These are phyloP conservation scores for Caenorhabditis imperialis DNA, from an alignment of 2,888 invertebrate genomes.

Conservation along the genomic window DNA sequence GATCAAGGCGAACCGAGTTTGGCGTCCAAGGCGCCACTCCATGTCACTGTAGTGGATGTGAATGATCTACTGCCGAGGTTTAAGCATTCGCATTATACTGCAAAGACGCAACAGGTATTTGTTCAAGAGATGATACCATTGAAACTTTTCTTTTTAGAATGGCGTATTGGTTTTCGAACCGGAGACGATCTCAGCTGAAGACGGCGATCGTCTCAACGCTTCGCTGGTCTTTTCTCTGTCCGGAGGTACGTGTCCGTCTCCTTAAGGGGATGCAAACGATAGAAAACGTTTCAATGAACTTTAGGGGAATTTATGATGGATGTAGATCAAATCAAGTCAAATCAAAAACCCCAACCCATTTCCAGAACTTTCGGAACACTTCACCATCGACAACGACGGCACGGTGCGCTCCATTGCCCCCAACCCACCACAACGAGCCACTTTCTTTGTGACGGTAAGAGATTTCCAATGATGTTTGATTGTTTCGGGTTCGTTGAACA, in stretches of 20 bases:
- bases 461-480: too few species aligned
- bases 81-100: conserved; percentile 65
- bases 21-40: conserved; percentile 62
- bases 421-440: conserved; percentile 63
- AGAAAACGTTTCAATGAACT: too few species aligned
- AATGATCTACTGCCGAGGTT: conserved; percentile 75
- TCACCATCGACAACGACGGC: conserved; percentile 63
- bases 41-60: conserved; percentile 68
- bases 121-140: too few species aligned
- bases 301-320: too few species aligned
- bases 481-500: conserved; percentile 49
- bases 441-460: conserved; percentile 65
- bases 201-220: conserved; percentile 73
- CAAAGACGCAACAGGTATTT: conserved; percentile 69
- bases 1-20: conserved; percentile 70
- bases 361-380: conserved; percentile 65
- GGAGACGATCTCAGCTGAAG: conserved; percentile 67
- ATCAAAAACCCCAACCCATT: conserved; percentile 9
- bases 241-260: conserved; percentile 74
- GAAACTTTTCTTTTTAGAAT: conserved; percentile 60
- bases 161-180: conserved; percentile 66
- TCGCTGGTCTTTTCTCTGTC: conserved; percentile 67
- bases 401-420: conserved; percentile 55
- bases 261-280: too few species aligned
- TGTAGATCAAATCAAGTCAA: too few species aligned